These are phyloP conservation scores for rat (Rattus norvegicus) DNA, from an alignment of 2,113 vertebrate genomes.

Conservation along the genomic window DNA sequence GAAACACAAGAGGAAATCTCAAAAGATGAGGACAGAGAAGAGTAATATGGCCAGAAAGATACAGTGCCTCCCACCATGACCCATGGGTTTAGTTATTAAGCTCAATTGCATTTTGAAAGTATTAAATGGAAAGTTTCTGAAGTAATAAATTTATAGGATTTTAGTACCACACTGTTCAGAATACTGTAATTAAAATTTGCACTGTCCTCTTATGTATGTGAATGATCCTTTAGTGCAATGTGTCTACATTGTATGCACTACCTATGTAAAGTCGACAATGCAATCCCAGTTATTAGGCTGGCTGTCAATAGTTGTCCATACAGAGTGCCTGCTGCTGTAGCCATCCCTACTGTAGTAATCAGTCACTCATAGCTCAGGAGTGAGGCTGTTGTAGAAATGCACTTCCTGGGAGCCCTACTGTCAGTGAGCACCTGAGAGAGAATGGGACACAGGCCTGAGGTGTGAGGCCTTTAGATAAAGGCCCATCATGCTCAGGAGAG, in stretches of 20 bases:
- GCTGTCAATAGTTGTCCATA: too few relatives aligned
- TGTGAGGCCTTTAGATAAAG: background rate
- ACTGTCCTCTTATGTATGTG: background rate
- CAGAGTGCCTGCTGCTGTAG: background rate
- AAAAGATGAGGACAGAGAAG: background rate
- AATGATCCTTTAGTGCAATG: background rate
- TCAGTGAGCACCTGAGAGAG: background rate
- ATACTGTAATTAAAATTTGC: background rate
- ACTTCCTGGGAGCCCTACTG: background rate
- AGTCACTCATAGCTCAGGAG: too few relatives aligned
- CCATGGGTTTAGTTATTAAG: background rate
- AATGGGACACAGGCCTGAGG: too few relatives aligned
- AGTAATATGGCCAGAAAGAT: fast-evolving
- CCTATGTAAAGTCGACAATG: too few relatives aligned
- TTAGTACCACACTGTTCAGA: background rate
- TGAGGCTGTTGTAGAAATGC: background rate
- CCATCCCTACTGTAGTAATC: background rate
- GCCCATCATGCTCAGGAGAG: background rate
- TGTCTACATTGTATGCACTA: too few relatives aligned
- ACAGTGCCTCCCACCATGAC: background rate
- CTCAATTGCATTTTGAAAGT: background rate
- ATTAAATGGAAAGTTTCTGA: background rate
- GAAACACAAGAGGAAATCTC: background rate
- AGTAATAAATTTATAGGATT: background rate
- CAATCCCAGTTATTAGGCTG: too few relatives aligned